phyloP scores from a whole-genome alignment of 2,797 vertebrate species.

The Vultur gryphus region DNA sequence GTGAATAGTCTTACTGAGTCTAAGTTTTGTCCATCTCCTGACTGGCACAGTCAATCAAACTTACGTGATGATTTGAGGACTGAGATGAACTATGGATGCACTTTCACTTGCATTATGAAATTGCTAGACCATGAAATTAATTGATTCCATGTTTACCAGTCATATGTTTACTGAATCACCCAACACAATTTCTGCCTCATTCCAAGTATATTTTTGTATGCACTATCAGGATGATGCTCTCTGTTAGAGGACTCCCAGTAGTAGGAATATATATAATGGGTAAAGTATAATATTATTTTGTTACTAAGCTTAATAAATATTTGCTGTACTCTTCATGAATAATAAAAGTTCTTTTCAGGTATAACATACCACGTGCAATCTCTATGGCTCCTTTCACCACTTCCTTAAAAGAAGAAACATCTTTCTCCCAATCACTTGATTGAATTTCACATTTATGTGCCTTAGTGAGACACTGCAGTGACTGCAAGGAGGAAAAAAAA shows the following conservation, averaged over 20 bases:
- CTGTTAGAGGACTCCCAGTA: neutral
- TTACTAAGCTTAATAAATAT: neutral
- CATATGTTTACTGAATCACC: neutral
- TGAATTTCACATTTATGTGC: constrained; percentile 91
- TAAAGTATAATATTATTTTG: neutral
- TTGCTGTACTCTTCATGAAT: neutral
- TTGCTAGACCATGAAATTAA: neutral
- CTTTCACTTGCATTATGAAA: neutral
- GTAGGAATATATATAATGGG: neutral
- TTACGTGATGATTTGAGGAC: neutral
- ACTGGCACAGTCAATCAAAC: neutral
- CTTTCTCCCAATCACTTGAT: constrained; percentile 86
- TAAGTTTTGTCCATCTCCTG: neutral
- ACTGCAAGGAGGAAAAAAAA: constrained; percentile 68
- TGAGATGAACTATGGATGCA: neutral
- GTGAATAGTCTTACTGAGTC: neutral
- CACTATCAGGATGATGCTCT: neutral
- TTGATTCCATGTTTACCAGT: neutral
- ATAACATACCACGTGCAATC: constrained; percentile 82
- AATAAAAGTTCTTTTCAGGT: neutral
- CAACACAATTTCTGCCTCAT: neutral
- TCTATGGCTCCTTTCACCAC: constrained; percentile 81
- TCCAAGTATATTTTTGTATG: neutral
- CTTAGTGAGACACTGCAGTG: constrained; percentile 88
- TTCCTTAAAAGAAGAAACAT: constrained; percentile 82